Conservation (phyloP, 2,888 invertebrate species). For the Tolmerus cingulatus region DNA sequence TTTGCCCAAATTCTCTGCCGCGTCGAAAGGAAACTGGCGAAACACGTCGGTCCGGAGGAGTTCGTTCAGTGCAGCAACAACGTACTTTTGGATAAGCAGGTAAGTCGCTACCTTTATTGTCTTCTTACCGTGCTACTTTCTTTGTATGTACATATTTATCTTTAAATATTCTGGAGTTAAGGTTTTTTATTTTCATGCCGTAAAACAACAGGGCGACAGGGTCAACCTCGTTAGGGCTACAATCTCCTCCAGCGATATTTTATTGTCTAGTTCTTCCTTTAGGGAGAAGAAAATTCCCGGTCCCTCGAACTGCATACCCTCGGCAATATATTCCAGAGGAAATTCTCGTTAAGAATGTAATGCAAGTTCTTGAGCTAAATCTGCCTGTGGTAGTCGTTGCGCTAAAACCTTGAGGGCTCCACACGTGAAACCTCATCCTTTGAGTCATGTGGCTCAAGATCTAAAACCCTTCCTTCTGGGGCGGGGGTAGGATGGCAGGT, state of each 20-base stretch:
- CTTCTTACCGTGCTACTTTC: background rate
- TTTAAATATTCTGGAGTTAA: background rate
- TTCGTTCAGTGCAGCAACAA: constrained; percentile 63
- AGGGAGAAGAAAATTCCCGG: background rate
- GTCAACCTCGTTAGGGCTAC: constrained; percentile 17
- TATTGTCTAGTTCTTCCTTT: background rate
- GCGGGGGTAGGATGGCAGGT: background rate
- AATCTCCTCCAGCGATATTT: background rate
- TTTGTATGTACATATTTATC: background rate
- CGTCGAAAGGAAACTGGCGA: constrained; percentile 62
- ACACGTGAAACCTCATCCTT: constrained; percentile 13
- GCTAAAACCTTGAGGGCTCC: background rate
- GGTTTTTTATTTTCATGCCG: background rate
- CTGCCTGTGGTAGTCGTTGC: background rate
- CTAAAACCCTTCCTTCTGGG: background rate
- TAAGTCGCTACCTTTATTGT: constrained; percentile 48
- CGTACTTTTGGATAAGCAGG: constrained; percentile 62
- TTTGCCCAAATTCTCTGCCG: constrained; percentile 63
- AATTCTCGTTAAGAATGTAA: constrained; percentile 23
- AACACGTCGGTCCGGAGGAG: constrained; percentile 63
- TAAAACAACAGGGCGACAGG: background rate
- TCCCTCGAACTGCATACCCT: background rate
- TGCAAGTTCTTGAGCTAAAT: constrained; percentile 4
- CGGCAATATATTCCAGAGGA: background rate
- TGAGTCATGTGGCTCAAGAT: background rate